These are phyloP conservation scores for Steromphala cineraria DNA, from an alignment of 2,888 invertebrate genomes.

Conservation along the genomic window DNA sequence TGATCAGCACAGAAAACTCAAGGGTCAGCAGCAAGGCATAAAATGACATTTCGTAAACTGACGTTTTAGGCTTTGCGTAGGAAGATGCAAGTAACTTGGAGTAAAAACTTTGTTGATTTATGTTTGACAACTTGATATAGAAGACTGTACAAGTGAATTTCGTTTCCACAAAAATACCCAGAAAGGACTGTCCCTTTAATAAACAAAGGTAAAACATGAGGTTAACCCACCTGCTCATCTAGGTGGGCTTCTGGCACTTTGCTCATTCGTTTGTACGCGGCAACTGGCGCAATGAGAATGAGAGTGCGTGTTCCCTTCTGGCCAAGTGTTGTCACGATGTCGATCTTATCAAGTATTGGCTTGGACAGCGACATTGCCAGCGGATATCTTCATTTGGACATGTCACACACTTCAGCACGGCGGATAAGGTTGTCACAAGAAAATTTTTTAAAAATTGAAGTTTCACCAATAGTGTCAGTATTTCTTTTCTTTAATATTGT, in stretches of 20 bases:
- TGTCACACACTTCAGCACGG: slow-evolving; percentile 68
- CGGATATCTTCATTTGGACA: slow-evolving; percentile 72
- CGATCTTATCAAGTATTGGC: slow-evolving; percentile 75
- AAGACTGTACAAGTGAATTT: too few species aligned
- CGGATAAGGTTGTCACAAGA: slow-evolving; percentile 27
- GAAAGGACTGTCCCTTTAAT: too few species aligned
- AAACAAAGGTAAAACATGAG: too few species aligned
- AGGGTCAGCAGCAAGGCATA: too few species aligned
- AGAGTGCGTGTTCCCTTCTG: slow-evolving; percentile 74
- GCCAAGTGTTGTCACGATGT: slow-evolving; percentile 77
- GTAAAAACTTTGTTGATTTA: too few species aligned
- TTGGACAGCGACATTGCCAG: slow-evolving; percentile 64
- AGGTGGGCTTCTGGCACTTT: slow-evolving; percentile 76
- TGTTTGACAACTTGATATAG: too few species aligned
- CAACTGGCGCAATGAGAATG: slow-evolving; percentile 74
- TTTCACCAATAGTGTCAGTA: neutral
- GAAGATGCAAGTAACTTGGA: too few species aligned
- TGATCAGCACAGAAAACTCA: too few species aligned
- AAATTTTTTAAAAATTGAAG: neutral
- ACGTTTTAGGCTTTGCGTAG: too few species aligned
- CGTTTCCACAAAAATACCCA: too few species aligned
- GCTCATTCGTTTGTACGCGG: slow-evolving; percentile 76
- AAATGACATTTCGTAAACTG: too few species aligned
- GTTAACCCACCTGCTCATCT: neutral
- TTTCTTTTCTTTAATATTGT: too few species aligned